A percentile compares a stretch with the other conserved stretches of the same genome.
Conservation (phyloP, 2,888 invertebrate species). For the Pseudolycoriella hygida region DNA sequence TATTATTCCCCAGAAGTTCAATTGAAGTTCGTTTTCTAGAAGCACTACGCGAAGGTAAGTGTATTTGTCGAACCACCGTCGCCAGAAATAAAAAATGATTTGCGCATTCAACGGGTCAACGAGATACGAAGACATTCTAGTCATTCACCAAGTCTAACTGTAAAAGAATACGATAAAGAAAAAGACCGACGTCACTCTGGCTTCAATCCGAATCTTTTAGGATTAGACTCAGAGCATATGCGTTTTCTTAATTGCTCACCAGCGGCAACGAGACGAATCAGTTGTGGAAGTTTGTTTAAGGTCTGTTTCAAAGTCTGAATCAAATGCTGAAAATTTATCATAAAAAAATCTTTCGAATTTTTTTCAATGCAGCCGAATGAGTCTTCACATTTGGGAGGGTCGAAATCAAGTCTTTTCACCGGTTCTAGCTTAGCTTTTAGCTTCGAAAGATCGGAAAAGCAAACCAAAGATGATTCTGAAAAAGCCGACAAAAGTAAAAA, state of each 20-base stretch:
- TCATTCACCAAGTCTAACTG: slow-evolving; percentile 30
- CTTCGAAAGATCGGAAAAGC: slow-evolving; percentile 26
- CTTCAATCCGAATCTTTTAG: slow-evolving; percentile 40
- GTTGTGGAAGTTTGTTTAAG: slow-evolving; percentile 76
- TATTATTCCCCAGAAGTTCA: too few relatives aligned
- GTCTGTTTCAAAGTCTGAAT: slow-evolving; percentile 19
- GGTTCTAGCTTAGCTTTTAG: slow-evolving; percentile 23
- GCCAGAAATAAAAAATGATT: slow-evolving; percentile 43
- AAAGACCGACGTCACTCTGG: slow-evolving; percentile 30
- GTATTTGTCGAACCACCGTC: slow-evolving; percentile 61
- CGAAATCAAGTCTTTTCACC: slow-evolving; percentile 35
- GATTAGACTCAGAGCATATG: slow-evolving; percentile 43
- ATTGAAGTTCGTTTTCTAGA: slow-evolving; percentile 1
- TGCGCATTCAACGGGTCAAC: slow-evolving; percentile 25
- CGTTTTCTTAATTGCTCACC: slow-evolving; percentile 56
- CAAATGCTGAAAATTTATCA: too few relatives aligned
- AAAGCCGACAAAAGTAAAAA: slow-evolving; percentile 45
- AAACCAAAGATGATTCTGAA: slow-evolving; percentile 22
- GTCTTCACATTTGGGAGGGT: slow-evolving; percentile 37
- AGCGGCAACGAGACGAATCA: slow-evolving; percentile 74
- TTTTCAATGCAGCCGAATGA: slow-evolving; percentile 23
- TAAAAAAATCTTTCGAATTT: too few relatives aligned
- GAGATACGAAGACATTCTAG: slow-evolving; percentile 30
- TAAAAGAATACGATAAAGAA: slow-evolving; percentile 30
- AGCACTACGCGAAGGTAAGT: slow-evolving; percentile 40